phyloP scores from a whole-genome alignment of 2,888 invertebrate species.

The Toxonevra muliebris region DNA sequence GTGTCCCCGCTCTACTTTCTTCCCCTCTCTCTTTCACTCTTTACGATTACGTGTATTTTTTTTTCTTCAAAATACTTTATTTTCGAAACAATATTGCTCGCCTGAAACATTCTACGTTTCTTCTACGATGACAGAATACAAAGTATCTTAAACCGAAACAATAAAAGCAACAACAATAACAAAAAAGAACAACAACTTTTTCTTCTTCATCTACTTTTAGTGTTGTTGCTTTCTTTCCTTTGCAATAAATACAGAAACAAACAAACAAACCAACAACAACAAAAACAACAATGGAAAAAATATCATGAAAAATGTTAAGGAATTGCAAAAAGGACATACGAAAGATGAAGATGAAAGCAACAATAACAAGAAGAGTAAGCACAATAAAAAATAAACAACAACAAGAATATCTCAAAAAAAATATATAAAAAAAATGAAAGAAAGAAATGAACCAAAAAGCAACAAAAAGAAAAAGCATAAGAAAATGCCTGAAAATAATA shows the following conservation, averaged over 20 bases:
- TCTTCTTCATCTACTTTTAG: too few relatives aligned
- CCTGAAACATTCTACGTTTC: slow-evolving; percentile 39
- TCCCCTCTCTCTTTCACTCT: not conserved
- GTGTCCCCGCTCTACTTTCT: not conserved
- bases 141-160: slow-evolving; percentile 51
- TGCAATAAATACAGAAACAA: slow-evolving; percentile 15
- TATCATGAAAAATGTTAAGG: slow-evolving; percentile 1
- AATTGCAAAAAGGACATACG: slow-evolving; percentile 4
- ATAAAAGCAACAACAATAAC: slow-evolving; percentile 20
- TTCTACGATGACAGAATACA: slow-evolving; percentile 62
- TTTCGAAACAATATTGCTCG: slow-evolving; percentile 34
- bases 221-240: too few relatives aligned
- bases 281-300: not conserved
- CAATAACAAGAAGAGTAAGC: slow-evolving; percentile 28
- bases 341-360: not conserved
- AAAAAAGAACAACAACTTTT: not conserved
- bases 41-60: not conserved
- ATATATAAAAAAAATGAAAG: not conserved
- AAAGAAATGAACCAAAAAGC: slow-evolving; percentile 28
- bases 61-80: not conserved
- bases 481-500: slow-evolving; percentile 35
- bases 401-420: slow-evolving; percentile 45
- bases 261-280: slow-evolving; percentile 10
- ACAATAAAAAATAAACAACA: slow-evolving; percentile 23
- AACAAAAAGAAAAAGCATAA: slow-evolving; percentile 26